These are phyloP conservation scores for Drosophila aldrichi DNA, from an alignment of 2,888 invertebrate species.

Conservation along the genomic window DNA sequence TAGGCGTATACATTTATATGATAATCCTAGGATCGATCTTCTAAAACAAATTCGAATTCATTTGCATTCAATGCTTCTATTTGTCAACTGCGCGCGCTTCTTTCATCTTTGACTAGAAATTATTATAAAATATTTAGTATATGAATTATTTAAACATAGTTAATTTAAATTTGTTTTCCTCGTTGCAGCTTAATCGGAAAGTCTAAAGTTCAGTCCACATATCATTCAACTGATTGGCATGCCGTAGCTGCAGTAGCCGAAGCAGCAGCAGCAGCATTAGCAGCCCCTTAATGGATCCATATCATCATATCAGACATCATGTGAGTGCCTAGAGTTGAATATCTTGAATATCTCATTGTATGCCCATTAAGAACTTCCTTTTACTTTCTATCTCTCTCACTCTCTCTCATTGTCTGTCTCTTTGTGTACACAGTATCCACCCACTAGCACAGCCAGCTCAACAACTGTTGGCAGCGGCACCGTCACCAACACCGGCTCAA, in stretches of 20 bases:
- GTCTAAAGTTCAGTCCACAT: constrained; percentile 59
- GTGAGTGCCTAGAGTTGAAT: constrained; percentile 57
- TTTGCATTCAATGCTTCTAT: neutral
- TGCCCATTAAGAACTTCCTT: constrained; percentile 33
- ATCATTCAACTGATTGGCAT: constrained; percentile 54
- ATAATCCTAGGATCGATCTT: neutral
- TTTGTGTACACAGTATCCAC: constrained; percentile 58
- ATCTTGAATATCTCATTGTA: constrained; percentile 29
- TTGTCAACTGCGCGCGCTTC: neutral
- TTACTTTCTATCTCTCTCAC: neutral
- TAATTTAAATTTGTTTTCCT: constrained; percentile 6
- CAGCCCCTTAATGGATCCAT: constrained; percentile 80
- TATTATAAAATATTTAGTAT: neutral
- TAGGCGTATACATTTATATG: too few species aligned
- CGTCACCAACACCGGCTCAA: constrained; percentile 45
- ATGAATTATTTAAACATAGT: constrained; percentile 9
- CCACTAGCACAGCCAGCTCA: constrained; percentile 45
- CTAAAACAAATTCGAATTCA: neutral
- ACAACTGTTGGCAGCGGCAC: constrained; percentile 44
- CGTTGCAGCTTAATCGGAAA: constrained; percentile 43
- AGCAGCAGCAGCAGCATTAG: constrained; percentile 36
- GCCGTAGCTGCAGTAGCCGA: constrained; percentile 47
- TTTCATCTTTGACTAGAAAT: neutral
- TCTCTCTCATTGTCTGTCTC: neutral
- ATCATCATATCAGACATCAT: constrained; percentile 83